Conservation (phyloP, 2,888 invertebrate species). For the Lepidochitona cinerea region DNA sequence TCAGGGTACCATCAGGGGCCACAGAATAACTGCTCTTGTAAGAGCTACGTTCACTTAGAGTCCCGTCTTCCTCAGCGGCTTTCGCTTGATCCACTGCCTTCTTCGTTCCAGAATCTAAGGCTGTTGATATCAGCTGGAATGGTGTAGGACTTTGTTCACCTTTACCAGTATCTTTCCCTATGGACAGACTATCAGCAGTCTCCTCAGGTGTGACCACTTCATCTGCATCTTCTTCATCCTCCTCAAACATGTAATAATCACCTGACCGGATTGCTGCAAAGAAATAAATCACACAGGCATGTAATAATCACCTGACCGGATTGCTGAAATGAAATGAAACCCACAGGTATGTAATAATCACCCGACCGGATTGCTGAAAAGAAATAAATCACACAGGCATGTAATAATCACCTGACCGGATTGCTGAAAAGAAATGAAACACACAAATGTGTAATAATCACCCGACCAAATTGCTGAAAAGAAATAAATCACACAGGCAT, state of each 20-base stretch:
- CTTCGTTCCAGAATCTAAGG: constrained; percentile 48
- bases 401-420: constrained; percentile 98
- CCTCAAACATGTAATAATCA: constrained; percentile 99
- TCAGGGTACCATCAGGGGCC: not conserved
- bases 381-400: constrained; percentile 84
- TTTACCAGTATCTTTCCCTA: constrained; percentile 46
- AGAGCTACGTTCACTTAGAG: not conserved
- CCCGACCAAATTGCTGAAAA: too few species aligned
- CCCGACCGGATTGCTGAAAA: constrained; percentile 93
- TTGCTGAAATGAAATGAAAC: constrained; percentile 77
- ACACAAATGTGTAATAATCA: not conserved
- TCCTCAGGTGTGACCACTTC: constrained; percentile 16
- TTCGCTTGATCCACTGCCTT: constrained; percentile 49
- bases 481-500: too few species aligned
- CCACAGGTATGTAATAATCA: constrained; percentile 99
- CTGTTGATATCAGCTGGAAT: constrained; percentile 59
- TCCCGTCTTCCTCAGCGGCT: constrained; percentile 7
- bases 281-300: constrained; percentile 84
- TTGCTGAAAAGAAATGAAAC: constrained; percentile 77
- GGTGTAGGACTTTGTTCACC: constrained; percentile 41
- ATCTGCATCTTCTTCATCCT: constrained; percentile 84
- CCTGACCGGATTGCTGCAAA: constrained; percentile 93
- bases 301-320: constrained; percentile 98
- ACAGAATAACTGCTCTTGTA: constrained; percentile 2
- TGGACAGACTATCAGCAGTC: constrained; percentile 36